phyloP scores from a whole-genome alignment of 2,888 invertebrate species.

The Lathronympha strigana region DNA sequence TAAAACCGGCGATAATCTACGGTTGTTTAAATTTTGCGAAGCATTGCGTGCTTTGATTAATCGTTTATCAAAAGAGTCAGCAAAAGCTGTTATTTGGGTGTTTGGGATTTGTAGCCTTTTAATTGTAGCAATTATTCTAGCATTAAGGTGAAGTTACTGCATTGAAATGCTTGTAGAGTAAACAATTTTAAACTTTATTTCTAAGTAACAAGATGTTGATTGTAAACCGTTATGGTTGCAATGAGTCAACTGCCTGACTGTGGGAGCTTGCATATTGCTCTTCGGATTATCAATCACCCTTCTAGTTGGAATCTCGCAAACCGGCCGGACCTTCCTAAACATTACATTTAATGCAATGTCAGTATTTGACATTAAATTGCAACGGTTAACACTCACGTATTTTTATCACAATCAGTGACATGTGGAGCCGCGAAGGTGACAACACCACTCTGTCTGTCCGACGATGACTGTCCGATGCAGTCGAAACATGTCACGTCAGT shows the following conservation, averaged over 20 bases:
- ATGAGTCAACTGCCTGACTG: conserved; percentile 5
- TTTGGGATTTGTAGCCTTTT: conserved; percentile 52
- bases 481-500: too few relatives aligned
- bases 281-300: neutral
- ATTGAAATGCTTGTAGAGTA: neutral
- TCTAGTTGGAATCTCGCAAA: neutral
- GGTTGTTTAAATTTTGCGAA: conserved; percentile 57
- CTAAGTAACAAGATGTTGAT: neutral
- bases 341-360: neutral
- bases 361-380: neutral
- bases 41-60: conserved; percentile 58
- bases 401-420: too few relatives aligned
- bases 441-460: too few relatives aligned
- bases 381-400: too few relatives aligned
- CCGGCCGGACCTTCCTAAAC: neutral
- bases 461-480: too few relatives aligned
- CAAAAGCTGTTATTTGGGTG: conserved; percentile 58
- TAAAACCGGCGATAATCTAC: conserved; percentile 56
- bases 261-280: conserved; percentile 8
- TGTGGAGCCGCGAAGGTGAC: too few relatives aligned
- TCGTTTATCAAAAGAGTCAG: conserved; percentile 52
- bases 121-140: conserved; percentile 55
- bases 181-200: conserved; percentile 16
- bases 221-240: neutral
- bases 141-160: conserved; percentile 44